Percentiles rank a stretch among this genome's conserved stretches.
Evolutionary conservation across 2,797 vertebrate genomes (phyloP).

Genomic region (Trichosurus vulpecula): DNA sequence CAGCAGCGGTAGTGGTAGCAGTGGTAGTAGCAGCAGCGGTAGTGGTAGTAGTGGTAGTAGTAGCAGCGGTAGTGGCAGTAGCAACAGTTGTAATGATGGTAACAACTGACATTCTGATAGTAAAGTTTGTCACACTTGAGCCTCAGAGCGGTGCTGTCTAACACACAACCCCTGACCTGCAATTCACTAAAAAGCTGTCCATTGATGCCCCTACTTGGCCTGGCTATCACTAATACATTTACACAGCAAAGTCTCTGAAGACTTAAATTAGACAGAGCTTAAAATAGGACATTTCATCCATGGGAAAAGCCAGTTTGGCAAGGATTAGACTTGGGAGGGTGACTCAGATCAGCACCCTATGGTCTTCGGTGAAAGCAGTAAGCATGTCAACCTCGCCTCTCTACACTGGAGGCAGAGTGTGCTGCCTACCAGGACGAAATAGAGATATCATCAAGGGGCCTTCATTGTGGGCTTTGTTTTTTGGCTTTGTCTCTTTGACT

Average conservation of each 20-base stretch:
- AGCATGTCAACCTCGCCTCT: constrained; percentile 64
- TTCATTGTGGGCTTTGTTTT: constrained; percentile 36
- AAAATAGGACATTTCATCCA: constrained; percentile 73
- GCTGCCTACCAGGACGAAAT: constrained; percentile 17
- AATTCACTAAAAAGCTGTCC: constrained; percentile 9
- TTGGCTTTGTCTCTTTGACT: constrained; percentile 41
- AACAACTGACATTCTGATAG: not conserved
- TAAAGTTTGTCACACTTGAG: not conserved
- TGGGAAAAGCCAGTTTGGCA: constrained; percentile 66
- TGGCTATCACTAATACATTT: constrained; percentile 31
- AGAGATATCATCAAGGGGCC: not conserved
- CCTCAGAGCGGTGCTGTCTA: not conserved
- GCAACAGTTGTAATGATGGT: not conserved
- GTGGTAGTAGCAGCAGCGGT: too few species aligned
- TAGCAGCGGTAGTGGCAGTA: too few species aligned
- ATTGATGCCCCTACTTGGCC: constrained; percentile 32
- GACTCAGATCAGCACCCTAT: constrained; percentile 69
- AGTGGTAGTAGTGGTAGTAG: too few species aligned
- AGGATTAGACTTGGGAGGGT: constrained; percentile 46
- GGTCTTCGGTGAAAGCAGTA: constrained; percentile 66
- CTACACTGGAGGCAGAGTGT: constrained; percentile 65
- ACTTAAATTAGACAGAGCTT: constrained; percentile 55
- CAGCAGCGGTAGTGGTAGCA: not conserved
- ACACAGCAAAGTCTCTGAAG: constrained; percentile 33
- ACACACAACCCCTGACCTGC: constrained; percentile 38